Conservation (phyloP, 2,113 vertebrate species). For the Sinocyclocheilus maitianheensis region DNA sequence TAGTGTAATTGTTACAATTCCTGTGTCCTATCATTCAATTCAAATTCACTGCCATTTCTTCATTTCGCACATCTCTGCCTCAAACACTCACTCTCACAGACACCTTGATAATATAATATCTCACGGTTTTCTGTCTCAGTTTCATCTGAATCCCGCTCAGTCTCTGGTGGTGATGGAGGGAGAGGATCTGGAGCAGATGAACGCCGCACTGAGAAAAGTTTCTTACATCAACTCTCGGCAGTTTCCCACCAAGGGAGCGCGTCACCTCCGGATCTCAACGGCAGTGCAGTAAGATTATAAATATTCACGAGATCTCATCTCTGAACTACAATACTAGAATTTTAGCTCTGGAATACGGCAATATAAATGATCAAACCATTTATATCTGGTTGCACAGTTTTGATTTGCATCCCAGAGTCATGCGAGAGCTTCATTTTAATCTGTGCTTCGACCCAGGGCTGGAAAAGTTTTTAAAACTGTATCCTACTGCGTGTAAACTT, state of each 20-base stretch:
- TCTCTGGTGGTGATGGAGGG: conserved; percentile 94
- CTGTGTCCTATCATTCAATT: not conserved
- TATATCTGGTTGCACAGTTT: not conserved
- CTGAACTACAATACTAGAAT: not conserved
- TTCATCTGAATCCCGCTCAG: conserved; percentile 98
- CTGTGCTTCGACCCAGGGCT: not conserved
- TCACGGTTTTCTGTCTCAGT: conserved; percentile 69
- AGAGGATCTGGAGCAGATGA: conserved; percentile 91
- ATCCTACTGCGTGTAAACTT: not conserved
- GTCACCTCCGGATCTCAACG: conserved; percentile 87
- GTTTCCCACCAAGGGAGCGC: conserved; percentile 87
- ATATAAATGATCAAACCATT: conserved; percentile 7
- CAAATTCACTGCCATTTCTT: not conserved
- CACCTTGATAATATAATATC: not conserved
- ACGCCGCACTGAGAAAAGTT: conserved; percentile 87
- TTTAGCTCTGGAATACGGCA: not conserved
- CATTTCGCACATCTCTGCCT: not conserved
- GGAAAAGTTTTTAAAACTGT: not conserved
- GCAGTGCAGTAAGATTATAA: conserved; percentile 88
- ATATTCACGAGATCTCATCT: not conserved
- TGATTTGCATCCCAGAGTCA: too few relatives aligned
- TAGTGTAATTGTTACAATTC: not conserved
- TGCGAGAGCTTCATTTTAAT: too few relatives aligned
- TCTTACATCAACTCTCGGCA: conserved; percentile 98
- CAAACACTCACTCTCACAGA: not conserved